Conservation (phyloP, 2,113 vertebrate genomes). For the Onychostoma macrolepis region DNA sequence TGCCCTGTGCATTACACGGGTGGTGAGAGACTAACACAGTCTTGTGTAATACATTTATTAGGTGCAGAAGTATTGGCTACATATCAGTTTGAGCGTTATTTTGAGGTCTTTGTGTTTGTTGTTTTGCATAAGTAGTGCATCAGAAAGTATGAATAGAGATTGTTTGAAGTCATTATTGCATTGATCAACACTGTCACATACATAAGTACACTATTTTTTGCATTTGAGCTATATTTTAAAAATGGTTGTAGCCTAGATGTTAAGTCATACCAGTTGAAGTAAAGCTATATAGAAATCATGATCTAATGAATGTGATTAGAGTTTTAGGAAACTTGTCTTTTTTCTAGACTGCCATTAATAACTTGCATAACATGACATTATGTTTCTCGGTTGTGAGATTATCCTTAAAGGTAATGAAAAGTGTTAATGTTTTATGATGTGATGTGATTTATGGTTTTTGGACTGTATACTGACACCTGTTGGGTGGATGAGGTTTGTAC, state of each 20-base stretch:
- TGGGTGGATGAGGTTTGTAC: too few species aligned
- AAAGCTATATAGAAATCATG: too few species aligned
- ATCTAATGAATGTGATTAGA: background rate
- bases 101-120: background rate
- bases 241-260: background rate
- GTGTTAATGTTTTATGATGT: too few species aligned
- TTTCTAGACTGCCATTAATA: background rate
- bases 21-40: background rate
- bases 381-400: background rate
- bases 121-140: background rate
- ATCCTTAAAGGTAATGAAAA: background rate
- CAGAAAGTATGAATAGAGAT: background rate
- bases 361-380: background rate
- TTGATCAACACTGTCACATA: background rate
- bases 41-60: slow-evolving; percentile 8
- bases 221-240: background rate
- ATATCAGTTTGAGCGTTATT: background rate
- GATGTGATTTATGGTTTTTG: too few species aligned
- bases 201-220: background rate
- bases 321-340: background rate
- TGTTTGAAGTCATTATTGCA: background rate
- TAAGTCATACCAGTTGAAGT: background rate
- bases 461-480: too few species aligned
- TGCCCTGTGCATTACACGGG: background rate
- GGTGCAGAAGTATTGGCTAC: background rate